A percentile compares a stretch with the other conserved stretches of the same genome.
These are phyloP conservation scores for Eclectus roratus DNA, from an alignment of 2,113 vertebrate species.

Conservation along the genomic window DNA sequence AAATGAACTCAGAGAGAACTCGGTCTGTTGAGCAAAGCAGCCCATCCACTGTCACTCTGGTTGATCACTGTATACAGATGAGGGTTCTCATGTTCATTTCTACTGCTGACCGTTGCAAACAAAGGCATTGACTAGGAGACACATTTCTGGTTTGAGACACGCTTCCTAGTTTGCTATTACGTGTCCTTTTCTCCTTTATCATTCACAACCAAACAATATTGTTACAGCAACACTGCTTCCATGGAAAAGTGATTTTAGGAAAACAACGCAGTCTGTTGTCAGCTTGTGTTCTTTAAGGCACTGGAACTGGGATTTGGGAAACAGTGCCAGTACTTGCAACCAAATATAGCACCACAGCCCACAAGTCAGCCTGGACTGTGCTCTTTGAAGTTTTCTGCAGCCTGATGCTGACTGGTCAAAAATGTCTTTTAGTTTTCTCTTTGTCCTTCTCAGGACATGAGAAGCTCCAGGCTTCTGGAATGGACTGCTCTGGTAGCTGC, in stretches of 20 bases:
- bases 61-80: neutral
- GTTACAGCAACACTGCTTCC: neutral
- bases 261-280: neutral
- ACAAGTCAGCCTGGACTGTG: neutral
- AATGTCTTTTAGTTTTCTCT: neutral
- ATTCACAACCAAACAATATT: neutral
- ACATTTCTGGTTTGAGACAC: fast-evolving
- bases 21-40: neutral
- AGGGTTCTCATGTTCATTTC: neutral
- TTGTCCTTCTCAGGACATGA: neutral
- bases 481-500: neutral
- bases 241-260: neutral
- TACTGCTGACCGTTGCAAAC: neutral
- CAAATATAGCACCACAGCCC: neutral
- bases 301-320: neutral
- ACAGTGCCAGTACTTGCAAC: neutral
- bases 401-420: neutral
- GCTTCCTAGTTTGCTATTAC: neutral
- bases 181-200: neutral
- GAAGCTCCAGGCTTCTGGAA: slow-evolving; percentile 38
- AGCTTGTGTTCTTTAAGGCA: neutral
- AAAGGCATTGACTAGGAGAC: neutral
- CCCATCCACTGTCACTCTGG: neutral
- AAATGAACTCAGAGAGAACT: neutral
- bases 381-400: neutral